A percentile compares a stretch with the other conserved stretches of the same genome.
These are phyloP conservation scores for Tokudaia tokunoshimensis DNA, from an alignment of 2,797 vertebrate species.

Conservation along the genomic window DNA sequence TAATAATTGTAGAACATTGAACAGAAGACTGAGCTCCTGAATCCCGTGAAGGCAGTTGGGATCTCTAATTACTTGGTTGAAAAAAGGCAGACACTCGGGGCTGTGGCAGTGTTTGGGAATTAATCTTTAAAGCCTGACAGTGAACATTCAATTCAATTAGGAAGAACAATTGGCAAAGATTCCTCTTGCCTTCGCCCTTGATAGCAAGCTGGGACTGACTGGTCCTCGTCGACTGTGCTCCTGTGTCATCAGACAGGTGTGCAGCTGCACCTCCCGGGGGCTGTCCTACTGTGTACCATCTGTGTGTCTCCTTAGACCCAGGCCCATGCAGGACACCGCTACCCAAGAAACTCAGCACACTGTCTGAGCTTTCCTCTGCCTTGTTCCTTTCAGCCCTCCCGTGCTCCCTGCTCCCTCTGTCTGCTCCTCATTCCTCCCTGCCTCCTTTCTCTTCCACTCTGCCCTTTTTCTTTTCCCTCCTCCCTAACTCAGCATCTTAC, in stretches of 20 bases:
- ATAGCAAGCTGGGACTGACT: neutral
- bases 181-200: neutral
- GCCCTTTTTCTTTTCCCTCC: neutral
- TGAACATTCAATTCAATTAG: constrained; percentile 64
- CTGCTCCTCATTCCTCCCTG: neutral
- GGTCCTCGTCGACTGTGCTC: neutral
- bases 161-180: constrained; percentile 54
- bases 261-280: neutral
- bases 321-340: neutral
- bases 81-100: constrained; percentile 69
- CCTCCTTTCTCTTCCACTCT: fast-evolving
- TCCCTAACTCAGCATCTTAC: neutral
- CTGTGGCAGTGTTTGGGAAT: constrained; percentile 66
- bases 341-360: neutral
- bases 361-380: neutral
- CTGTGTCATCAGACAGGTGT: neutral
- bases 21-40: constrained; percentile 55
- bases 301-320: neutral
- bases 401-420: fast-evolving
- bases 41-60: constrained; percentile 50
- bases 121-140: constrained; percentile 66
- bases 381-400: neutral
- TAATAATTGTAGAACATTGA: neutral
- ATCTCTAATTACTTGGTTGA: constrained; percentile 75
- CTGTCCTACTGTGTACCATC: no score